A percentile compares a stretch with the other conserved stretches of the same genome.
phyloP scores from a whole-genome alignment of 2,888 invertebrate species.

The Phytoseiulus persimilis region DNA sequence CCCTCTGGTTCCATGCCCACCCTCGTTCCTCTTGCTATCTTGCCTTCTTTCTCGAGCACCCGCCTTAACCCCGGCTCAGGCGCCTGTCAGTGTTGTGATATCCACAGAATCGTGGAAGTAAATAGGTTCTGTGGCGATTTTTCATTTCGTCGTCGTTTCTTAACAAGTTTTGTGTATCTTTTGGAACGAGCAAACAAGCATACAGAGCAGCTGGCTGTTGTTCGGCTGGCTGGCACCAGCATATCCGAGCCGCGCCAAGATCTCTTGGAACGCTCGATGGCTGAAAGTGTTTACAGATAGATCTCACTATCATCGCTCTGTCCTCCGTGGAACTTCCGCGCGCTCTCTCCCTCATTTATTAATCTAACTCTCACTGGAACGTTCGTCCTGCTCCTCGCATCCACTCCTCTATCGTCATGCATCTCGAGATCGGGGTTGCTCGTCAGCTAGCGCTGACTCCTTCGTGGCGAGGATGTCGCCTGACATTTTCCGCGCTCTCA shows the following conservation, averaged over 20 bases:
- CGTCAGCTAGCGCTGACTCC: too few species aligned
- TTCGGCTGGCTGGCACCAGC: background rate
- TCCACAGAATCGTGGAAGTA: background rate
- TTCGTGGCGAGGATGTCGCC: too few species aligned
- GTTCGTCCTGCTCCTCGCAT: too few species aligned
- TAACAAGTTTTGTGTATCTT: background rate
- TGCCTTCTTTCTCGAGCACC: background rate
- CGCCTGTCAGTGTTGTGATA: background rate
- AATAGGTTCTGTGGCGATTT: background rate
- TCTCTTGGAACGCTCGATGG: background rate
- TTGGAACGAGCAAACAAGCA: background rate
- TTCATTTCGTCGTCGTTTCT: background rate
- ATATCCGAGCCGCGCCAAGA: background rate
- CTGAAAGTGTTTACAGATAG: background rate
- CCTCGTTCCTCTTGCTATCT: background rate
- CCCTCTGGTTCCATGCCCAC: too few species aligned
- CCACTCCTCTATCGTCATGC: too few species aligned
- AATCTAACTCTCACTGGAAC: too few species aligned
- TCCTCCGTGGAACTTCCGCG: background rate
- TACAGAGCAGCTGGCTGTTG: background rate
- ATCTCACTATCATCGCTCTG: background rate
- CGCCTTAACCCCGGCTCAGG: background rate
- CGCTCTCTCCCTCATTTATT: background rate
- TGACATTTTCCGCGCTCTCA: too few species aligned
- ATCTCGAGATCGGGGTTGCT: too few species aligned